Evolutionary conservation across 1,140 invertebrate genomes (phyloP).

Genomic region (Philaenus spumarius): DNA sequence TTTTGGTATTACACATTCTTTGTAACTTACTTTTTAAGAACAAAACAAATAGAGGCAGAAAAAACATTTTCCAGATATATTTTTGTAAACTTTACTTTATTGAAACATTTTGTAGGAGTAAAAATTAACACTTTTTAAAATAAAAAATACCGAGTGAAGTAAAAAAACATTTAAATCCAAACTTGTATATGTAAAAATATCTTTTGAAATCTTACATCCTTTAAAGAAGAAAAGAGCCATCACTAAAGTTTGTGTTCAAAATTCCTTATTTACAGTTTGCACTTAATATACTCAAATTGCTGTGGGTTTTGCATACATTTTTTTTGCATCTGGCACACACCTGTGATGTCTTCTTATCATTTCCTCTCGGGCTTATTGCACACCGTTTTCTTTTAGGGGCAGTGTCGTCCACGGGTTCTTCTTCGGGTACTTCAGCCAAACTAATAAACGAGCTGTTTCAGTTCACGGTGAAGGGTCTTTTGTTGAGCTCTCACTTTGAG

Average conservation of each 20-base stretch:
- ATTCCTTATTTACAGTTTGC: neutral
- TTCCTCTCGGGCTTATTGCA: neutral
- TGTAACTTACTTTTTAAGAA: neutral
- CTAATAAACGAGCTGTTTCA: neutral
- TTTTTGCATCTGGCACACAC: neutral
- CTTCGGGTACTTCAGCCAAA: neutral
- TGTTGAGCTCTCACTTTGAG: neutral
- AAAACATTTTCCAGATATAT: neutral
- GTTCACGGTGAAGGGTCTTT: neutral
- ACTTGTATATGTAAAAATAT: neutral
- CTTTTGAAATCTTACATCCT: neutral
- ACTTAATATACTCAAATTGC: neutral
- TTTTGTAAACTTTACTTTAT: neutral
- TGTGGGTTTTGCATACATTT: neutral
- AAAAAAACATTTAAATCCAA: neutral
- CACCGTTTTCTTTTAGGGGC: neutral
- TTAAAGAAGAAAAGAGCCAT: neutral
- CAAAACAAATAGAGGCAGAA: neutral
- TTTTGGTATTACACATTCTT: neutral
- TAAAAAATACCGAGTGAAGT: neutral
- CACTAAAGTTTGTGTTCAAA: neutral
- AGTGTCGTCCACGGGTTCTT: neutral
- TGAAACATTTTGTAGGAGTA: neutral
- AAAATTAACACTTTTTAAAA: neutral
- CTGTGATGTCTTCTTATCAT: neutral